phyloP scores from a whole-genome alignment of 2,888 invertebrate genomes.

The Idaea straminata region DNA sequence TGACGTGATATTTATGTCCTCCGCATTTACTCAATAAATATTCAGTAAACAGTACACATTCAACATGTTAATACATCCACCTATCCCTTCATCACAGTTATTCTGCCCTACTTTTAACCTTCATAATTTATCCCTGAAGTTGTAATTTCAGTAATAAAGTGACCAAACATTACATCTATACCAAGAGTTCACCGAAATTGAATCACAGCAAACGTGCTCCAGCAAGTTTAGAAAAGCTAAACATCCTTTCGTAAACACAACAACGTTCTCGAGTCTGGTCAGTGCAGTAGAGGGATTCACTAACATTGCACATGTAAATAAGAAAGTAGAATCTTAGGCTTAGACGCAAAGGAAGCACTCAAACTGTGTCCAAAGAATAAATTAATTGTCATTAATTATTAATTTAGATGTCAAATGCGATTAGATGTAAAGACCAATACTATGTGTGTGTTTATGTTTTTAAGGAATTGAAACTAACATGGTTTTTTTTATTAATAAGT shows the following conservation, averaged over 20 bases:
- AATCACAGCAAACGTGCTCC: constrained; percentile 3
- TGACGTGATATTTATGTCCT: too few species aligned
- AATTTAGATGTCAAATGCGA: too few species aligned
- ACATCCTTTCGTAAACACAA: not conserved
- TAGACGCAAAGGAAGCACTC: not conserved
- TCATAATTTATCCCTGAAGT: not conserved
- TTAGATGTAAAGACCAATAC: too few species aligned
- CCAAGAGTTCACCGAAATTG: not conserved
- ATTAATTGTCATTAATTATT: not conserved
- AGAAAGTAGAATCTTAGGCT: not conserved
- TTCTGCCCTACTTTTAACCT: not conserved
- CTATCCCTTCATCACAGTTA: too few species aligned
- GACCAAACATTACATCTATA: not conserved
- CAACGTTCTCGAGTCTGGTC: not conserved
- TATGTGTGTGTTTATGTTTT: too few species aligned
- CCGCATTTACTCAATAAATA: too few species aligned
- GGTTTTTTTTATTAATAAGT: too few species aligned
- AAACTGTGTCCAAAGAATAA: too few species aligned
- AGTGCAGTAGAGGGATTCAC: not conserved
- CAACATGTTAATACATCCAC: too few species aligned
- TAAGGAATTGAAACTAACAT: too few species aligned
- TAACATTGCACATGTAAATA: not conserved
- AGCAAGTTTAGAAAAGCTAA: constrained; percentile 2
- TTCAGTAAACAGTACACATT: too few species aligned
- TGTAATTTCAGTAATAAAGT: not conserved